Evolutionary conservation across 1,140 invertebrate genomes (phyloP), one percentile per base, ranked within the genome.

Genomic region (Heliconius hewitsoni): DNA sequence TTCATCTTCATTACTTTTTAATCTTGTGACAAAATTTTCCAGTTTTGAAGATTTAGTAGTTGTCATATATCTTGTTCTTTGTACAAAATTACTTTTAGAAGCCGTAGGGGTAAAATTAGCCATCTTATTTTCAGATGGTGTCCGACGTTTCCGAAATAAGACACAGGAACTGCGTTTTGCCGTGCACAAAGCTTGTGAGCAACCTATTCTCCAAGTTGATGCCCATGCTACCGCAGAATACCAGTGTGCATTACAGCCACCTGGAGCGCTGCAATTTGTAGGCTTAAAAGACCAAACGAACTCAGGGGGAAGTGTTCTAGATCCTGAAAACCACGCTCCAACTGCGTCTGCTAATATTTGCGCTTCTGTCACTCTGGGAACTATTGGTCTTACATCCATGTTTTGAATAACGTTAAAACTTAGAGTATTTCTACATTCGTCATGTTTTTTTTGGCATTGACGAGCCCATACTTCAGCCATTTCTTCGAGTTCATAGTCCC

Each of bases 351-450:
- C 86, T 18, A 94, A 76, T 72, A 94, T 81, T 76, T 94, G 93
- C 1, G 93, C 93, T 79, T 92, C 90, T 1, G 93, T 94, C 2
- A 93, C 88, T 19, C 89, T 87, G 5, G 89, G 81, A 8, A 87
- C 81, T 4, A 93, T 84, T 11, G 90, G 90, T 8, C 93, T 85
- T 2, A 93, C 91, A 71, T 94, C 93, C 87, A 93, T 92, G 75
- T 94, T 94, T 77, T 94, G 93, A 70, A 93, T 79, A 30, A 91
- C 92, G 74, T 92, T 93, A 82, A 91, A 94, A 37, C 92, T 80
- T 50, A 93, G 83, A 8, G 91, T 94, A 79, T 93, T 93, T 73
- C 93, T 87, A 73, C 93, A 94, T 76, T 94, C 92, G 52, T 94
- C 93, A 55, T 94, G 91, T 66, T 90, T 80, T 76, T 93, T 92